Base-by-base conservation (phyloP, 1,140 invertebrate species). In the Zaprionus ghesquierei region DNA sequence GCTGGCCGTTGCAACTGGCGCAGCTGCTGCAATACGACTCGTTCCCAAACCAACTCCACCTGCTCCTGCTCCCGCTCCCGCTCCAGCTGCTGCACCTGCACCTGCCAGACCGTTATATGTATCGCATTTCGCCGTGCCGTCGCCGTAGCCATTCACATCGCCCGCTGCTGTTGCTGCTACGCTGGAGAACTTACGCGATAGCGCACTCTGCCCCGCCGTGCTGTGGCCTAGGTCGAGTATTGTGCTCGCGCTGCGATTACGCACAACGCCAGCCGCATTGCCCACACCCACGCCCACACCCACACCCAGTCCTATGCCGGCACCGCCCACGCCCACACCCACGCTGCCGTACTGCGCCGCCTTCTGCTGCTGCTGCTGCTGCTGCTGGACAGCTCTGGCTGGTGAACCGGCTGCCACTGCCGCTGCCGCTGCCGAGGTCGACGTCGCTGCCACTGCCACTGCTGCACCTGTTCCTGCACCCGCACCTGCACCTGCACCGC, bases 381-480 rank as follows among this genome's bases (percentile, higher is more conserved):
- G 22, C 65, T 66, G 64, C 77, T 86, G 81, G 75, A 76, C 76
- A 90, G 81, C 75, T 54, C 79, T 87, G 70, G 85, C 85, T 66
- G 85, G 85, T 69, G 84, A 86, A 74, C 84, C 84, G 63, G 76
- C 64, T 85, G 81, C 81, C 78, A 77, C 81, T 71, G 80, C 69
- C 58, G 75, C 66, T 74, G 69, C 69, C 63, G 41, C 10, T 20
- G 41, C 18, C 41, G 41, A 20, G 9, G 18, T 46, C 41, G 41
- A 10, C 6, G 18, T 10, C 41, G 18, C 41, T 46, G 41, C 41
- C 41, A 46, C 41, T 46, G 77, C 76, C 73, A 86, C 75, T 51
- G 73, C 84, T 68, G 85, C 85, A 66, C 80, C 85, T 69, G 82
- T 81, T 79, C 79, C 82, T 56, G 72, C 64, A 81, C 75, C 81